Evolutionary conservation across 2,113 vertebrate species (phyloP).

Genomic region (Lichenostomus cassidix): DNA sequence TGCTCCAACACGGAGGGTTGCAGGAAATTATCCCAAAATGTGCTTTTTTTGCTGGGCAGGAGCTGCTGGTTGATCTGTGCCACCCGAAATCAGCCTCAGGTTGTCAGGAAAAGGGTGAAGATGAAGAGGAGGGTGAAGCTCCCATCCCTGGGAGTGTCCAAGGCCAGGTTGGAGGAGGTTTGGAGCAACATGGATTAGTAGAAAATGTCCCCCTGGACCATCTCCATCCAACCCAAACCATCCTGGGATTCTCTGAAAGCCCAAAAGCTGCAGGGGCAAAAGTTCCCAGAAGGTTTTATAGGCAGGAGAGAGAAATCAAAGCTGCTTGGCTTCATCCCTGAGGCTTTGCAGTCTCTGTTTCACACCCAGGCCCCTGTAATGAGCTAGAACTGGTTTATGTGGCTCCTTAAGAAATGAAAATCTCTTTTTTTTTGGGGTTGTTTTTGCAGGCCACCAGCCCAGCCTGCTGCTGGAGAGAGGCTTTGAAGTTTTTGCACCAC

Average conservation of each 20-base stretch:
- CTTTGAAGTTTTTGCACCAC: neutral
- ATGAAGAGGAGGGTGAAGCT: neutral
- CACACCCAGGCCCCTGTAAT: constrained; percentile 46
- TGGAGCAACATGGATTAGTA: rapidly evolving
- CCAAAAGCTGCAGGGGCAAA: neutral
- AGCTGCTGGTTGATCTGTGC: neutral
- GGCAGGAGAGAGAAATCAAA: constrained; percentile 11
- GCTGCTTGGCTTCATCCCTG: neutral
- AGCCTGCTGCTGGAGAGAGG: neutral
- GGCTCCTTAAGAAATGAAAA: constrained; percentile 14
- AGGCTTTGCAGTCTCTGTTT: constrained; percentile 42
- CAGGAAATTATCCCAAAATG: rapidly evolving
- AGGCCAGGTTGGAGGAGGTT: neutral
- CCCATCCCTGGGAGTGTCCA: neutral
- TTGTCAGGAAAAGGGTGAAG: neutral
- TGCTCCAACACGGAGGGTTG: rapidly evolving
- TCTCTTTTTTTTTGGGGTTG: neutral
- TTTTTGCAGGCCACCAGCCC: constrained; percentile 36
- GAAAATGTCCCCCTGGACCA: neutral
- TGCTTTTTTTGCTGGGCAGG: neutral
- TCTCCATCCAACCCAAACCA: neutral
- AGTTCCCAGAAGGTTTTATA: neutral
- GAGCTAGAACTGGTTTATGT: neutral
- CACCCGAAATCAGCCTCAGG: neutral
- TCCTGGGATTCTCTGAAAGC: neutral